phyloP scores from a whole-genome alignment of 2,888 invertebrate species.

The Andricus quercusramuli region DNA sequence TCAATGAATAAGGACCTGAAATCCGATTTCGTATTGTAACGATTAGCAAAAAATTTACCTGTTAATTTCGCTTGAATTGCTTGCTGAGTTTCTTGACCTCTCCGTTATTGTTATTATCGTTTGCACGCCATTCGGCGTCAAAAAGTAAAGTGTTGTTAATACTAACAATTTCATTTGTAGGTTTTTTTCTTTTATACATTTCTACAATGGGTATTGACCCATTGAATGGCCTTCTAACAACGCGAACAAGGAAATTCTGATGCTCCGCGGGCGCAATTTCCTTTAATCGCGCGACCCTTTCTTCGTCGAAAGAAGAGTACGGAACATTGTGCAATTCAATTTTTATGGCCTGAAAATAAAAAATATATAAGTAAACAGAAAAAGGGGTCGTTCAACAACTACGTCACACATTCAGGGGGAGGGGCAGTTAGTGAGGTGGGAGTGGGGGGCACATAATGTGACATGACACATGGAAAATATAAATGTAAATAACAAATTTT shows the following conservation, averaged over 20 bases:
- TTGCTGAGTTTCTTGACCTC: too few species aligned
- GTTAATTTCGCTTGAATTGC: too few species aligned
- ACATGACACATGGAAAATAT: too few species aligned
- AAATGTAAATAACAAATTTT: too few species aligned
- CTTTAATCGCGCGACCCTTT: slow-evolving; percentile 73
- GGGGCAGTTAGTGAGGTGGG: too few species aligned
- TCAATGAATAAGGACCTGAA: too few species aligned
- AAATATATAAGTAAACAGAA: slow-evolving; percentile 72
- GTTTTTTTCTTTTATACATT: slow-evolving; percentile 85
- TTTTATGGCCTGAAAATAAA: slow-evolving; percentile 74
- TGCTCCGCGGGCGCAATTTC: slow-evolving; percentile 81
- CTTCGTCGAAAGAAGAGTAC: slow-evolving; percentile 76
- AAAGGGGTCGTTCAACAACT: not conserved
- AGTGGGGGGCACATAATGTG: too few species aligned
- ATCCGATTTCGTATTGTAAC: too few species aligned
- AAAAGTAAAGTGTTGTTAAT: slow-evolving; percentile 86
- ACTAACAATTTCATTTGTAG: slow-evolving; percentile 83
- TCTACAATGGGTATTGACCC: slow-evolving; percentile 80
- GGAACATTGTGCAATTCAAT: slow-evolving; percentile 82
- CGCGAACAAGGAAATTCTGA: slow-evolving; percentile 81
- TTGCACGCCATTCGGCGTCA: slow-evolving; percentile 79
- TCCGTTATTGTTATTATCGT: too few species aligned
- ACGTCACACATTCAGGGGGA: too few species aligned
- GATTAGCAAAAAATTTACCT: too few species aligned
- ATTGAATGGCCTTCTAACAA: slow-evolving; percentile 70